Evolutionary conservation across 2,113 vertebrate species (phyloP).

Genomic region (Chloroceryle aenea): DNA sequence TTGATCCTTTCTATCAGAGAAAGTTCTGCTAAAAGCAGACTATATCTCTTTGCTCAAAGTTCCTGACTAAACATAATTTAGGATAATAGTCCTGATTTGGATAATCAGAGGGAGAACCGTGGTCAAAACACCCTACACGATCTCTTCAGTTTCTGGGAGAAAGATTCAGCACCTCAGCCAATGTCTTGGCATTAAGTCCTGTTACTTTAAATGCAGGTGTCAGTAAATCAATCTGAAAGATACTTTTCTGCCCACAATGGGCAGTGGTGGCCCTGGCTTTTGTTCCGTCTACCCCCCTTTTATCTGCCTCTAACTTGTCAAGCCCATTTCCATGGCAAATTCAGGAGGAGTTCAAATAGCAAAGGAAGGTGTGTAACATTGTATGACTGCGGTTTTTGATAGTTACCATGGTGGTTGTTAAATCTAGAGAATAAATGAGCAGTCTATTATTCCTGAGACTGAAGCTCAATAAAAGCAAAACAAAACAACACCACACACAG

Average conservation of each 20-base stretch:
- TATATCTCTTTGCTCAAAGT: not conserved
- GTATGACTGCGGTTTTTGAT: not conserved
- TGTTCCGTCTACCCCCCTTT: not conserved
- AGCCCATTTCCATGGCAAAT: not conserved
- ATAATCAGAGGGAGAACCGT: not conserved
- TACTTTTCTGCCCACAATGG: fast-evolving
- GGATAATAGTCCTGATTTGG: not conserved
- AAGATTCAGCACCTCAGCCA: not conserved
- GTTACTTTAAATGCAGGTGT: not conserved
- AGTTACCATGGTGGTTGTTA: slow-evolving; percentile 9
- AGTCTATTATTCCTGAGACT: slow-evolving; percentile 25
- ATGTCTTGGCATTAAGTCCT: not conserved
- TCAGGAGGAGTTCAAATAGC: not conserved
- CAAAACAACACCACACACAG: not conserved
- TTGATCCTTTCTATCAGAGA: not conserved
- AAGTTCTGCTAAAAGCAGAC: not conserved
- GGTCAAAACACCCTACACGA: not conserved
- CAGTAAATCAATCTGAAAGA: not conserved
- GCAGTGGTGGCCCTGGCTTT: not conserved
- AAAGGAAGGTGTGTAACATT: not conserved
- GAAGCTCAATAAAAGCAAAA: not conserved
- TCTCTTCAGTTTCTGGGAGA: not conserved
- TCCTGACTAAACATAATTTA: not conserved
- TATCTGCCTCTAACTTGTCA: not conserved
- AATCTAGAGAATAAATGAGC: slow-evolving; percentile 14